Evolutionary conservation across 2,797 vertebrate genomes (phyloP), one percentile per base, ranked within the genome.

Genomic region (Eulemur albifrons): DNA sequence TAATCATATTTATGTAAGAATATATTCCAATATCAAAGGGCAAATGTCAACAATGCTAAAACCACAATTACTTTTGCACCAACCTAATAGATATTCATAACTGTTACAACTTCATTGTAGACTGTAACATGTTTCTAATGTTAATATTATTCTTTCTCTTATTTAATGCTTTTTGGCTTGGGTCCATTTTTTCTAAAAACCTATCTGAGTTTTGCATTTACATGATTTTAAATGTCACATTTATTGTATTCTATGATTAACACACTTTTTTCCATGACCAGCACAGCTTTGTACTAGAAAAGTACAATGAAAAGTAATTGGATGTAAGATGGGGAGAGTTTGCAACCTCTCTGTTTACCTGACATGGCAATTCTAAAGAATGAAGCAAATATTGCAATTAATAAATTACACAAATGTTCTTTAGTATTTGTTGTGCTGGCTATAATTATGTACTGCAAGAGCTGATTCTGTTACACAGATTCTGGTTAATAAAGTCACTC

Each of bases 361-460:
- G 86, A 97, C 81, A 88, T 43, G 83, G 80, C 40, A 96, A 96
- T 70, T 95, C 69, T 76, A 93, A 70, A 67, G 75, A 95, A 87
- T 90, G 7, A 50, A 96, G 59, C 84, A 92, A 85, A 93, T 93
- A 93, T 0, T 0, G 72, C 94, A 98, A 95, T 98, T 98, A 97
- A 97, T 54, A 90, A 97, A 97, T 93, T 98, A 97, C 70, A 61
- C 88, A 94, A 89, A 96, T 93, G 73, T 72, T 84, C 12, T 52
- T 89, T n/a, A 43, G 67, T 12, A 43, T 75, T 97, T 45, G 23
- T 45, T 52, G 50, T 80, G 38, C 81, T 94, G 83, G 91, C 88
- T 96, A 76, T 95, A 98, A 98, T 97, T 97, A 96, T 80, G 48
- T 86, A 76, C 54, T 48, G n/a, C 21, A 96, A 94, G 94, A 97